These are phyloP conservation scores for Raja brachyura DNA, from an alignment of 2,113 vertebrate genomes.

Conservation along the genomic window DNA sequence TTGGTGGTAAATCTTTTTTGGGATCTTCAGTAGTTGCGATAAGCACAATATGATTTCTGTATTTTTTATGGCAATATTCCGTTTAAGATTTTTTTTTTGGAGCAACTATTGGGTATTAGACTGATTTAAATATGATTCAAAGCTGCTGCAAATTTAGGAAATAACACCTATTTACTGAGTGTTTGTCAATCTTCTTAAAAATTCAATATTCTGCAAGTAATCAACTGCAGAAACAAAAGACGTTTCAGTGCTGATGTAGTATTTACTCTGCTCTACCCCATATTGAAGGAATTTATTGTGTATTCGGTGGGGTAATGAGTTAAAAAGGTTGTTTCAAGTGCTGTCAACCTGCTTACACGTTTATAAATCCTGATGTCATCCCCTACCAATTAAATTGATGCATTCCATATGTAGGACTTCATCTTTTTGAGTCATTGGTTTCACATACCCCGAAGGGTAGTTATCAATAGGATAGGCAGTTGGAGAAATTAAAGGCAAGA, in stretches of 20 bases:
- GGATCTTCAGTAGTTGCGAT: not conserved
- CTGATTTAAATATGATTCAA: not conserved
- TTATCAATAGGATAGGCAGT: not conserved
- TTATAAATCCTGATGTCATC: slow-evolving; percentile 38
- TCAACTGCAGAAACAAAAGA: not conserved
- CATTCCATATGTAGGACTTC: slow-evolving; percentile 35
- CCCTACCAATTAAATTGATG: slow-evolving; percentile 35
- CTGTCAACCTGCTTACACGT: slow-evolving; percentile 26
- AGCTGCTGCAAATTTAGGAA: not conserved
- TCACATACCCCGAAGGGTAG: slow-evolving; percentile 9
- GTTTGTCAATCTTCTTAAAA: not conserved
- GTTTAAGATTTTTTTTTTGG: not conserved
- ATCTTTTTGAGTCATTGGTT: slow-evolving; percentile 15
- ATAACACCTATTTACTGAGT: not conserved
- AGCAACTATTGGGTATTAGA: too few relatives aligned
- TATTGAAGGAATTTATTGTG: not conserved
- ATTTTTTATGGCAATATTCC: not conserved
- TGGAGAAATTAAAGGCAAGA: slow-evolving; percentile 29
- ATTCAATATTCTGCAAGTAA: slow-evolving; percentile 30
- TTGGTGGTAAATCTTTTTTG: not conserved
- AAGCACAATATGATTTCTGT: not conserved
- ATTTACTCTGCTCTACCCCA: not conserved
- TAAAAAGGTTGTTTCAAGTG: slow-evolving; percentile 30
- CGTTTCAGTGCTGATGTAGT: not conserved
- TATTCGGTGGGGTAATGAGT: slow-evolving; percentile 20